Conservation (phyloP, 2,797 vertebrate species). For the Carcharodon carcharias region DNA sequence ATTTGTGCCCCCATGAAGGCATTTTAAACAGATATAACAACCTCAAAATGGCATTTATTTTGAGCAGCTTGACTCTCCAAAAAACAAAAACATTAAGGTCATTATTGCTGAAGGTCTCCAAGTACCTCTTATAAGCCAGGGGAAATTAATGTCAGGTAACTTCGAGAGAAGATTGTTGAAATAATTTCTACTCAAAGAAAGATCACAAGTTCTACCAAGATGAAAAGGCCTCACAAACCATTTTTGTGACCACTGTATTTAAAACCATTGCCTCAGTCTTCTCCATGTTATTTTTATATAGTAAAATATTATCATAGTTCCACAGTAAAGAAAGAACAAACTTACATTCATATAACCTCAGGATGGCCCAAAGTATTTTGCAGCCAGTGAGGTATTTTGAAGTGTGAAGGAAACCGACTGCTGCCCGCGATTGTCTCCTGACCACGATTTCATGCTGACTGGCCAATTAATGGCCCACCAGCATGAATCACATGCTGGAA, state of each 20-base stretch:
- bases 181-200: background rate
- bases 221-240: background rate
- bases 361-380: background rate
- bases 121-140: background rate
- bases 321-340: background rate
- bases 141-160: background rate
- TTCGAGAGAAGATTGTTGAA: background rate
- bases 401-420: too few relatives aligned
- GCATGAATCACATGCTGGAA: too few relatives aligned
- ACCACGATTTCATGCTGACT: too few relatives aligned
- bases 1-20: background rate
- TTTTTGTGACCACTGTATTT: background rate
- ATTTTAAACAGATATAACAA: background rate
- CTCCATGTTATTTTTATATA: background rate
- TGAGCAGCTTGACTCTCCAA: background rate
- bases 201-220: background rate
- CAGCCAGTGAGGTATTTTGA: too few relatives aligned
- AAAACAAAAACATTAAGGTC: background rate
- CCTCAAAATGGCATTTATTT: background rate
- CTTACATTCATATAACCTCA: background rate
- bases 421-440: too few relatives aligned
- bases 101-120: background rate
- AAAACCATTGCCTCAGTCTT: background rate
- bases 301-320: background rate
- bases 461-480: too few relatives aligned